phyloP scores from a whole-genome alignment of 2,113 vertebrate genomes.

The Panthera tigris region DNA sequence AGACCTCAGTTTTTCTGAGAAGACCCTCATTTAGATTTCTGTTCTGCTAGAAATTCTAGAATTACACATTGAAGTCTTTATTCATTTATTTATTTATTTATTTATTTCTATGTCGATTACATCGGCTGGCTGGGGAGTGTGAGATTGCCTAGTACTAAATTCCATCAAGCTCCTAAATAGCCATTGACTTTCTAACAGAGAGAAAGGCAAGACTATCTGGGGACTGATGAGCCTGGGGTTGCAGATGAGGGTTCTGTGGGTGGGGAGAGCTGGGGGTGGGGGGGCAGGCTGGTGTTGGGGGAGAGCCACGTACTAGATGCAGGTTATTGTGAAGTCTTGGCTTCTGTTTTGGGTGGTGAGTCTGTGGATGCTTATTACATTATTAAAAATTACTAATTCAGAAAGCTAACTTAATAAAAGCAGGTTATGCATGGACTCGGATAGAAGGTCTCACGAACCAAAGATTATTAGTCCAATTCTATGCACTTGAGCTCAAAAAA shows the following conservation, averaged over 20 bases:
- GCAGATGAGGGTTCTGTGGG: not conserved
- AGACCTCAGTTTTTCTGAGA: not conserved
- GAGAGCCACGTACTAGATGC: not conserved
- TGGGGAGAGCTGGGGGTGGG: fast-evolving
- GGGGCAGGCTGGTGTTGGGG: not conserved
- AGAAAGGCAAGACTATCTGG: not conserved
- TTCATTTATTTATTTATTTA: not conserved
- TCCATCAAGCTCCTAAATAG: not conserved
- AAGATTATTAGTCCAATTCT: not conserved
- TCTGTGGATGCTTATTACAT: conserved; percentile 15
- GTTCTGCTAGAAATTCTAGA: conserved; percentile 40
- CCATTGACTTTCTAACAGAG: conserved; percentile 14
- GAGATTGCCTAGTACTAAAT: not conserved
- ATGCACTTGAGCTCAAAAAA: not conserved
- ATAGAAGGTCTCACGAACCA: not conserved
- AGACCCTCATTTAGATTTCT: conserved; percentile 55
- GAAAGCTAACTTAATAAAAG: not conserved
- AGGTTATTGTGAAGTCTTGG: not conserved
- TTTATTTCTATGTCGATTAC: conserved; percentile 42
- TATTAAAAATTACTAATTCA: conserved; percentile 9
- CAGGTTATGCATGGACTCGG: not conserved
- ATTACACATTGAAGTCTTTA: conserved; percentile 64
- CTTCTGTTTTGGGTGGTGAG: not conserved
- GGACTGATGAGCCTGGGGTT: not conserved
- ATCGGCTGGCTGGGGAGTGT: not conserved